Base-by-base conservation (phyloP, 2,797 vertebrate genomes). In the Pteronotus mesoamericanus region DNA sequence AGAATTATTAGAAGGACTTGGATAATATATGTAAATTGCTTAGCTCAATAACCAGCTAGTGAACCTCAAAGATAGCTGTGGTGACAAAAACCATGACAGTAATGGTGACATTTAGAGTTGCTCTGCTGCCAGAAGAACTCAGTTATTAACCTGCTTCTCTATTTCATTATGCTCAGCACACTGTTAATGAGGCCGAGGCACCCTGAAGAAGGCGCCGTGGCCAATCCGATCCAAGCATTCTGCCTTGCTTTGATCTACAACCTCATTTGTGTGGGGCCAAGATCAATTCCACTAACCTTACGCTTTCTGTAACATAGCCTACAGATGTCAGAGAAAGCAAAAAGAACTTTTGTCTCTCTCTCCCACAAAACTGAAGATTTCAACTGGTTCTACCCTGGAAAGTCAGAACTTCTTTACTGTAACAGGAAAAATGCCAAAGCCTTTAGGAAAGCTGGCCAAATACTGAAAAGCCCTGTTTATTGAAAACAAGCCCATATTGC, bases 351-450 rank as follows among this genome's bases (percentile, higher is more conserved):
- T 94, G 72, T 94, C 61, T 46, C 18, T 46, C 18, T 75, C 24
- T 29, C 24, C 32, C 2, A 72, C 7, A 86, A 80, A 46, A 86
- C 8, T 89, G 72, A 95, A 61, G 7, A 64, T 85, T 91, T 94
- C 72, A 32, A 32, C 29, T 39, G 61, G n/a, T 55, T 87, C 95
- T 61, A 32, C 29, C 66, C 39, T 84, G 89, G 34, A 72, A 94
- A 87, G 51, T 89, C 79, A 83, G 59, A 84, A 75, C 37, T 87
- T 39, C 10, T 55, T 75, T 75, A 72, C 4, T 16, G 0, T 96
- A 72, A 79, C 88, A 95, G 79, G 11, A 90, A 86, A 86, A 94
- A 61, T 29, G 71, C 21, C 46, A 94, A 94, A 72, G 71, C 6
- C 46, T 29, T 91, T 93, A 55, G n/a, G 51, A 75, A 95, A 86